These are phyloP conservation scores for Scomber colias DNA, from an alignment of 2,113 vertebrate genomes.

Conservation along the genomic window DNA sequence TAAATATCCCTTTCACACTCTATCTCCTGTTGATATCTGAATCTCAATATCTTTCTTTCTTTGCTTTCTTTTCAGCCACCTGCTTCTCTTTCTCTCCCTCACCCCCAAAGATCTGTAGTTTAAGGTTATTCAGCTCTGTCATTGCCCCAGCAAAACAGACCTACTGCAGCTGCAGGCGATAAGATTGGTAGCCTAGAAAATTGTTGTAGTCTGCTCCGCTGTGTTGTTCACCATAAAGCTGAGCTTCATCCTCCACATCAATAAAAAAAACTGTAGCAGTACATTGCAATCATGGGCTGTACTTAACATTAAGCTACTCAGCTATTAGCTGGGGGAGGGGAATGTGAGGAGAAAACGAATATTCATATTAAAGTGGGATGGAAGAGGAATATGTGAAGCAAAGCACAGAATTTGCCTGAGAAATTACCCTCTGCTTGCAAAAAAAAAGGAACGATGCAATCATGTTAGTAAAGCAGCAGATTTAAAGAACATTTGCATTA, in stretches of 20 bases:
- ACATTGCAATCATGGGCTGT: conserved; percentile 56
- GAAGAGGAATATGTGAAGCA: conserved; percentile 11
- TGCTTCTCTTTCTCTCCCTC: not conserved
- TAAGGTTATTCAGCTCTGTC: conserved; percentile 40
- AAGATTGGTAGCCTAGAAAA: conserved; percentile 53
- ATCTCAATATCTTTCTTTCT: conserved; percentile 16
- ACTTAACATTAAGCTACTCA: conserved; percentile 69
- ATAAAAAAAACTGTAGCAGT: conserved; percentile 50
- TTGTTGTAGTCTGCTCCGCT: conserved; percentile 38
- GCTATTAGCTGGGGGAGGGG: conserved; percentile 69
- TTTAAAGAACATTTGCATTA: conserved; percentile 8
- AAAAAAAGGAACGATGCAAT: conserved; percentile 10
- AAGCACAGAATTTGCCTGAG: not conserved
- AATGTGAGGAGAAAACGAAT: conserved; percentile 33
- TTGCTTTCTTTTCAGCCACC: conserved; percentile 8
- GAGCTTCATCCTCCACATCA: conserved; percentile 36
- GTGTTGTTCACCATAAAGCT: conserved; percentile 13
- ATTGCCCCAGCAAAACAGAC: conserved; percentile 18
- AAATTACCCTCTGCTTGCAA: not conserved
- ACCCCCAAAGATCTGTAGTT: conserved; percentile 12
- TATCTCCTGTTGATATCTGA: conserved; percentile 68
- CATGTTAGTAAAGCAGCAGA: not conserved
- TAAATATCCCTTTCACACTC: conserved; percentile 36
- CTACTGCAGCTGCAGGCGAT: conserved; percentile 45
- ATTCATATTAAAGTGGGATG: conserved; percentile 46